Conservation (phyloP, 2,797 vertebrate genomes). For the Basileuterus tristriatus region DNA sequence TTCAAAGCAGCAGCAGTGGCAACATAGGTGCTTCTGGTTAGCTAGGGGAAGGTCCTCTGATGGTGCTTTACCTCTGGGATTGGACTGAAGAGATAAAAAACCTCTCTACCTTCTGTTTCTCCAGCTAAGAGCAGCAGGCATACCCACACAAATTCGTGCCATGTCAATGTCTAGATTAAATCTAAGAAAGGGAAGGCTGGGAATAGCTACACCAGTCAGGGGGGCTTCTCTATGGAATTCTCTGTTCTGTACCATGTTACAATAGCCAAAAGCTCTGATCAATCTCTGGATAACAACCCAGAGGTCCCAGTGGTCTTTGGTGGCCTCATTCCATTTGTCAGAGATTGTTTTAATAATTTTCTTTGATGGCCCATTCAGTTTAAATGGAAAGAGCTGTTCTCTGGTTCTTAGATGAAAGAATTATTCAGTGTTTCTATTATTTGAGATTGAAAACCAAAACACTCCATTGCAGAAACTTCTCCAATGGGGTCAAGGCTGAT, state of each 20-base stretch:
- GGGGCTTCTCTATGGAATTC: not conserved
- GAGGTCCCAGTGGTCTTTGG: not conserved
- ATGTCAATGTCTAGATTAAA: not conserved
- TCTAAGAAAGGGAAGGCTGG: not conserved
- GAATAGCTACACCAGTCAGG: not conserved
- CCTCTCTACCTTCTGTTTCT: not conserved
- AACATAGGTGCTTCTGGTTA: not conserved
- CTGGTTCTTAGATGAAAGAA: not conserved
- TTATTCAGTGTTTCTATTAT: not conserved
- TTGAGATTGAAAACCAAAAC: conserved; percentile 9
- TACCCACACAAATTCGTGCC: not conserved
- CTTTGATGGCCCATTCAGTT: not conserved
- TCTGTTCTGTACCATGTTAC: not conserved
- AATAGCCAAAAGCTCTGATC: not conserved
- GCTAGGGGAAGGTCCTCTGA: not conserved
- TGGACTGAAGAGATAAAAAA: not conserved
- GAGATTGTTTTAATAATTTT: not conserved
- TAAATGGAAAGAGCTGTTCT: not conserved
- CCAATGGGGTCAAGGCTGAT: not conserved
- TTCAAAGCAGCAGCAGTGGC: not conserved
- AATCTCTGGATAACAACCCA: not conserved
- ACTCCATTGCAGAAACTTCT: not conserved
- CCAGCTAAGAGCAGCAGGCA: not conserved
- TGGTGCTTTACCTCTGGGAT: not conserved
- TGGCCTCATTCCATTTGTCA: not conserved